Evolutionary conservation across 2,797 vertebrate species (phyloP).

Genomic region (Prunella strophiata): DNA sequence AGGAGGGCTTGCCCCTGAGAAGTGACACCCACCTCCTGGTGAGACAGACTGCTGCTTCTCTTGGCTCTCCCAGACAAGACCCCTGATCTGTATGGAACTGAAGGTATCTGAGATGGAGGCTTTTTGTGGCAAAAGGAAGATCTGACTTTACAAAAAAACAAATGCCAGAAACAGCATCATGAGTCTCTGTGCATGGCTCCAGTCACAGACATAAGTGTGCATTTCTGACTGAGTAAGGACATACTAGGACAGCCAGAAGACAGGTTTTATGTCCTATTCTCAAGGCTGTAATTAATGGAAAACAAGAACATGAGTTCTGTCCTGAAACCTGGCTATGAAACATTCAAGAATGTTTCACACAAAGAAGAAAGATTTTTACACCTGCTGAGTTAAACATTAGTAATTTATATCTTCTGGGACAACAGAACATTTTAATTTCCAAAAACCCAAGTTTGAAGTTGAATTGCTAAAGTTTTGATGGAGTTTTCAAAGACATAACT

Average conservation of each 20-base stretch:
- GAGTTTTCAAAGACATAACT: background rate
- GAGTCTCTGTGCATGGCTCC: background rate
- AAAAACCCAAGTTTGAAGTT: background rate
- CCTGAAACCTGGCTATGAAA: background rate
- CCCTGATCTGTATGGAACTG: background rate
- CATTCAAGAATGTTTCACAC: background rate
- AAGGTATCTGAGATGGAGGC: background rate
- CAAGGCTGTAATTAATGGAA: background rate
- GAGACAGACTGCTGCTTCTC: accelerated
- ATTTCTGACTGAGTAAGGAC: background rate
- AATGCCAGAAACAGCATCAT: background rate
- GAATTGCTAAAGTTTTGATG: background rate
- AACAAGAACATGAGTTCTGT: background rate
- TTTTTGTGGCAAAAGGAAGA: background rate
- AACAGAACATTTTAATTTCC: background rate
- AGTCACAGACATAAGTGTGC: background rate
- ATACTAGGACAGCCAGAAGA: background rate
- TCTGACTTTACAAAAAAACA: background rate
- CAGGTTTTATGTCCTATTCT: background rate
- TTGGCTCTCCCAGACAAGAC: background rate
- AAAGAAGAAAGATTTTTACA: background rate
- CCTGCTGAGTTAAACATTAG: background rate
- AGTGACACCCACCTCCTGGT: accelerated
- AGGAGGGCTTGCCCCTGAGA: background rate
- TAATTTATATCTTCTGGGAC: background rate